Conservation (phyloP, 2,888 invertebrate genomes). For the Polydrusus pterygomalis region DNA sequence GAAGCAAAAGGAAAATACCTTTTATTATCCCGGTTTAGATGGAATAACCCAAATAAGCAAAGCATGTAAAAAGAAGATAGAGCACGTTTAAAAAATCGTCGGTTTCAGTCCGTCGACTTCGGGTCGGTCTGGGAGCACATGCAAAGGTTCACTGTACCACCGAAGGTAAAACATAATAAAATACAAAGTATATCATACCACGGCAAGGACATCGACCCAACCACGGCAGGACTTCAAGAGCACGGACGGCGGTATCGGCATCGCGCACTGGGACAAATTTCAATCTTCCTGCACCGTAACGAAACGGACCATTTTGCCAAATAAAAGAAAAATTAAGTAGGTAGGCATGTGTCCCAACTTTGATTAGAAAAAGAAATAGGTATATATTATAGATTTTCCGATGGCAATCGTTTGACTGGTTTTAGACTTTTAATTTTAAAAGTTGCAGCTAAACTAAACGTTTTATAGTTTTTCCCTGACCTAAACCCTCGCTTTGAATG, state of each 20-base stretch:
- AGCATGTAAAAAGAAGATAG: constrained; percentile 34
- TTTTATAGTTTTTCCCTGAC: too few species aligned
- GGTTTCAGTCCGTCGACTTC: constrained; percentile 53
- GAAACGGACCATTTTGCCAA: not conserved
- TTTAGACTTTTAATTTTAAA: too few species aligned
- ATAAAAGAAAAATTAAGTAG: too few species aligned
- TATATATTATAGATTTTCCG: not conserved
- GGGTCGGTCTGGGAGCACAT: constrained; percentile 50
- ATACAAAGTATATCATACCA: constrained; percentile 57
- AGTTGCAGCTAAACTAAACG: too few species aligned
- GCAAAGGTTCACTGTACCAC: constrained; percentile 57
- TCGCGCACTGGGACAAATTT: constrained; percentile 25
- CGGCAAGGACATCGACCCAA: constrained; percentile 57
- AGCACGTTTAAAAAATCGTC: constrained; percentile 44
- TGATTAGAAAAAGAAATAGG: not conserved
- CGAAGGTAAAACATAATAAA: constrained; percentile 57
- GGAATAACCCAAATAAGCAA: constrained; percentile 13
- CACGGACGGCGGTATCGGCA: constrained; percentile 32
- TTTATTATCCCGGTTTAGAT: too few species aligned
- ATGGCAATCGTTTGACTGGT: too few species aligned
- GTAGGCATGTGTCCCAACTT: not conserved
- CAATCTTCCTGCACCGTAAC: not conserved
- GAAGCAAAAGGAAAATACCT: too few species aligned
- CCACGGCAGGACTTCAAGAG: constrained; percentile 49
- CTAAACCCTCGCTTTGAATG: too few species aligned